phyloP scores from a whole-genome alignment of 2,113 vertebrate species.

The Clupea harengus region DNA sequence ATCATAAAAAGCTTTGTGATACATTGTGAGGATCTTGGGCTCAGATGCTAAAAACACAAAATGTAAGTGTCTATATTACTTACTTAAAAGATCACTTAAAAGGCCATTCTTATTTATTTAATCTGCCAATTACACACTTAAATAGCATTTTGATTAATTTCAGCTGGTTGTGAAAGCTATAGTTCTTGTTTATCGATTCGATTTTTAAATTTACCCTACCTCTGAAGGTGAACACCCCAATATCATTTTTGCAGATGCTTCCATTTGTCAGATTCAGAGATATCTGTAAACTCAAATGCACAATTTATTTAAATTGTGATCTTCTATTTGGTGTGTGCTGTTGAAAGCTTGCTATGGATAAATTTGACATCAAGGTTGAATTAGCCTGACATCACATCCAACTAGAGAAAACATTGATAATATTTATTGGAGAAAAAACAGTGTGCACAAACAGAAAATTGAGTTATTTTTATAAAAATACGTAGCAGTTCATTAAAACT shows the following conservation, averaged over 20 bases:
- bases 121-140: background rate
- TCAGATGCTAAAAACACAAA: background rate
- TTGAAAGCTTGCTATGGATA: background rate
- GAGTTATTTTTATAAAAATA: slow-evolving; percentile 9
- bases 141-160: background rate
- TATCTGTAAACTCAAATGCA: background rate
- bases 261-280: slow-evolving; percentile 11
- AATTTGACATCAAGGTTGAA: background rate
- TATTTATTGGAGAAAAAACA: slow-evolving; percentile 1
- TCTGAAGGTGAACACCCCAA: slow-evolving; percentile 2
- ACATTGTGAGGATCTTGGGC: background rate
- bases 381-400: background rate
- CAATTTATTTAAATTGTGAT: background rate
- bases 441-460: background rate
- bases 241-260: background rate
- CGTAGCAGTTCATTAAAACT: slow-evolving; percentile 6
- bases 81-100: too few species aligned
- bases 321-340: background rate
- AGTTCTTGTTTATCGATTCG: background rate
- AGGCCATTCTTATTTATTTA: background rate
- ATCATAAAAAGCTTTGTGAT: background rate
- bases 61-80: background rate
- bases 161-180: background rate
- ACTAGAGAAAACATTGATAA: background rate
- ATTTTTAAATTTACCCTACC: background rate